Percentiles rank a stretch among this genome's conserved stretches.
These are phyloP conservation scores for Vipera latastei DNA, from an alignment of 2,797 vertebrate genomes.

Conservation along the genomic window DNA sequence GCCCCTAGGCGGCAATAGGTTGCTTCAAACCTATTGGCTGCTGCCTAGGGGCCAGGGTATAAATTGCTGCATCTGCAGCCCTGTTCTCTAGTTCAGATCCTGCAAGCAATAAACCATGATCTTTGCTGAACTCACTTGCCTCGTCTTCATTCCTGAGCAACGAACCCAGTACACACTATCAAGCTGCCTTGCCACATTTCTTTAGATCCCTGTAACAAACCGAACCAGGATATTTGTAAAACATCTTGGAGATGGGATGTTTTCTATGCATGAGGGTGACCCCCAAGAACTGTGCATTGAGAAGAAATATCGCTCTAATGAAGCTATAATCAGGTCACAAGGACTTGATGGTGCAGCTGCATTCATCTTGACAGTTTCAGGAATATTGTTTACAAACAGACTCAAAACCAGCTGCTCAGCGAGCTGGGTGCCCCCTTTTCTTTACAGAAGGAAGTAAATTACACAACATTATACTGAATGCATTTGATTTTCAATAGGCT, in stretches of 20 bases:
- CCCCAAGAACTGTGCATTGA: neutral
- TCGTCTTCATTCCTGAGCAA: no score
- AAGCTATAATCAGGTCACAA: conserved; percentile 12
- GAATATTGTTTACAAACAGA: conserved; percentile 21
- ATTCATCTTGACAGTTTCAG: conserved; percentile 17
- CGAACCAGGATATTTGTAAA: conserved; percentile 16
- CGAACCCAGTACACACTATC: no score
- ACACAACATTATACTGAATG: neutral
- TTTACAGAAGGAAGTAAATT: conserved; percentile 19
- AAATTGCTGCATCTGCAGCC: no score
- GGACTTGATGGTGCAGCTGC: neutral
- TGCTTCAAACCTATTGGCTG: no score
- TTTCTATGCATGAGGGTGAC: neutral
- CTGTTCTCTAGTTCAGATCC: no score
- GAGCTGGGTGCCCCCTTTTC: neutral
- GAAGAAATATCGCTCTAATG: conserved; percentile 19
- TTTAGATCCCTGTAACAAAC: conserved; percentile 12
- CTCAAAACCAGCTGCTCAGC: conserved; percentile 22
- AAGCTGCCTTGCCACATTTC: neutral
- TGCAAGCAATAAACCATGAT: no score
- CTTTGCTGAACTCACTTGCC: no score
- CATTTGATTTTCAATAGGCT: conserved; percentile 20
- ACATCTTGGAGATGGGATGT: conserved; percentile 25
- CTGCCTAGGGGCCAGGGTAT: no score
- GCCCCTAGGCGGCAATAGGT: no score